These are phyloP conservation scores for Alaudala cheleensis DNA, from an alignment of 2,113 vertebrate species.

Conservation along the genomic window DNA sequence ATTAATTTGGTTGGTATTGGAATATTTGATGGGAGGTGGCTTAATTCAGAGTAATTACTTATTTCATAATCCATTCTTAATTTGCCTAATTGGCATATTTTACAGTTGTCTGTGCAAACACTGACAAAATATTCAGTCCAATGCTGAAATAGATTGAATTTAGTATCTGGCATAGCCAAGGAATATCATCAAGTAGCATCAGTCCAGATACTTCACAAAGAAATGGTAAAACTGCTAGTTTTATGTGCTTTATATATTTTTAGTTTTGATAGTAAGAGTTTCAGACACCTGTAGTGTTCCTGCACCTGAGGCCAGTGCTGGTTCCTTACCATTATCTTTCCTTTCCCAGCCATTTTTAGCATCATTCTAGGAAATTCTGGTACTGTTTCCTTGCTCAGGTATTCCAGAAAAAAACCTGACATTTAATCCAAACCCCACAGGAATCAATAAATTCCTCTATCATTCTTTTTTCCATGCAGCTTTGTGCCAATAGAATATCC, in stretches of 20 bases:
- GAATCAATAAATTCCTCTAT: not conserved
- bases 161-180: not conserved
- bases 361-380: not conserved
- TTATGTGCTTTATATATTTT: not conserved
- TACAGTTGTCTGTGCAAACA: not conserved
- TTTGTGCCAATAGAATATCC: not conserved
- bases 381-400: not conserved
- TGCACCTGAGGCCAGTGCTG: not conserved
- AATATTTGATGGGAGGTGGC: not conserved
- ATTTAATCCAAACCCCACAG: not conserved
- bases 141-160: not conserved
- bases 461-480: constrained; percentile 5
- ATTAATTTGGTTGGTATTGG: not conserved
- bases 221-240: not conserved
- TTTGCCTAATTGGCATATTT: not conserved
- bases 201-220: not conserved
- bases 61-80: not conserved
- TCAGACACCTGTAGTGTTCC: not conserved
- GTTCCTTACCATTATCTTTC: not conserved
- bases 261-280: not conserved
- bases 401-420: not conserved
- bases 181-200: not conserved
- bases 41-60: not conserved
- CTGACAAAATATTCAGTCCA: not conserved
- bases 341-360: not conserved